Conservation (phyloP, 64 coral and sea anemone species). For the Stichodactyla helianthus region DNA sequence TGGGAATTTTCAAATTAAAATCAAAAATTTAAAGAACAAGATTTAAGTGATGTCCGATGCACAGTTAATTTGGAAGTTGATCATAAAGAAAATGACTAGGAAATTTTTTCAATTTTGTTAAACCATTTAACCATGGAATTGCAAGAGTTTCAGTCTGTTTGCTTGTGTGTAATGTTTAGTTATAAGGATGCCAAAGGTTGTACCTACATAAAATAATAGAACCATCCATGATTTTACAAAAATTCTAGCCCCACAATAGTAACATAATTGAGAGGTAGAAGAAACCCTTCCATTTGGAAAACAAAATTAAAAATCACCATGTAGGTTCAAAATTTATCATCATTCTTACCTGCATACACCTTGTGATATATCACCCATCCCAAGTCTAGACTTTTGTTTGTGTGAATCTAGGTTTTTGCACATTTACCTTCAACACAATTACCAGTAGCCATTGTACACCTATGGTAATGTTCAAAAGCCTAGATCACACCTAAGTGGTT, state of each 20-base stretch:
- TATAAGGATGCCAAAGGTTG: background rate
- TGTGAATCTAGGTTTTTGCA: background rate
- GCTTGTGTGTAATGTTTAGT: background rate
- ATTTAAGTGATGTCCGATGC: no score
- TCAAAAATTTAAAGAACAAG: no score
- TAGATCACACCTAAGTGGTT: background rate
- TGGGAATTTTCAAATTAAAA: no score
- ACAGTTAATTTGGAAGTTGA: no score
- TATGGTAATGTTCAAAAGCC: background rate
- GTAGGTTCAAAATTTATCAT: background rate
- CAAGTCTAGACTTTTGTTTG: background rate
- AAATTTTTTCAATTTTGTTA: background rate
- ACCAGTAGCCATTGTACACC: background rate
- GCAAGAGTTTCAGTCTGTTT: background rate
- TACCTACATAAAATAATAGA: background rate
- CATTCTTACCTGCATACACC: background rate
- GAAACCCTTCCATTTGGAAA: background rate
- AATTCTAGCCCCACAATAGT: no score
- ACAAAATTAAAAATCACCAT: background rate
- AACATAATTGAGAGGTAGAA: background rate
- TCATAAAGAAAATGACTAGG: no score
- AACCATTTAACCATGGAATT: background rate
- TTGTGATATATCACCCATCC: background rate
- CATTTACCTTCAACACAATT: background rate
- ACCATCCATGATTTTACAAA: background rate